Conservation (phyloP, 2,888 invertebrate genomes). For the Orchesella flavescens region DNA sequence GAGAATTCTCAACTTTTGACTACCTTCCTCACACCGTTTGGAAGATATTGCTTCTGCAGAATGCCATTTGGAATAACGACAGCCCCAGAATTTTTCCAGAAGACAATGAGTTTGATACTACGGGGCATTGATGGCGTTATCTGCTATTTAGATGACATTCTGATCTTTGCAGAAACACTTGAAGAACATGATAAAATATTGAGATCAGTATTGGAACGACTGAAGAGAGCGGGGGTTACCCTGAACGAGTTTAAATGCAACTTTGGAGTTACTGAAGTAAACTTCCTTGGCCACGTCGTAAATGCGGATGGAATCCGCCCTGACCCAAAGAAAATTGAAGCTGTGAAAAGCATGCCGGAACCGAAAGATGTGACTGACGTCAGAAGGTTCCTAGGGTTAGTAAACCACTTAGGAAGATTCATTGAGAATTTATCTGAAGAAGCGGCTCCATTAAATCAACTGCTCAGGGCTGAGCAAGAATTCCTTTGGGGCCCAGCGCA, state of each 20-base stretch:
- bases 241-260: conserved; percentile 73
- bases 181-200: conserved; percentile 71
- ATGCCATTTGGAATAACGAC: conserved; percentile 18
- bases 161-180: conserved; percentile 71
- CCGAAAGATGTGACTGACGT: conserved; percentile 71
- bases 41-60: background rate
- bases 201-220: conserved; percentile 67
- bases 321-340: conserved; percentile 72
- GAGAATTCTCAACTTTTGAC: background rate
- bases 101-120: conserved; percentile 72
- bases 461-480: conserved; percentile 32
- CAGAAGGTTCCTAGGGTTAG: conserved; percentile 72
- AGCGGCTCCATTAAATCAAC: conserved; percentile 72
- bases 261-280: conserved; percentile 71
- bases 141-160: conserved; percentile 72
- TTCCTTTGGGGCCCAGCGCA: background rate
- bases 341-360: conserved; percentile 71
- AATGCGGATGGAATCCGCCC: conserved; percentile 73
- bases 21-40: conserved; percentile 22
- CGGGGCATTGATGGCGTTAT: conserved; percentile 71
- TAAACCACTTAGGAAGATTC: conserved; percentile 74
- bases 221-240: conserved; percentile 69
- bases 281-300: conserved; percentile 73
- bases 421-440: conserved; percentile 72
- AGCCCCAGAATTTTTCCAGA: conserved; percentile 31